Evolutionary conservation across 2,888 invertebrate genomes (phyloP).

Genomic region (Brenthis hecate): DNA sequence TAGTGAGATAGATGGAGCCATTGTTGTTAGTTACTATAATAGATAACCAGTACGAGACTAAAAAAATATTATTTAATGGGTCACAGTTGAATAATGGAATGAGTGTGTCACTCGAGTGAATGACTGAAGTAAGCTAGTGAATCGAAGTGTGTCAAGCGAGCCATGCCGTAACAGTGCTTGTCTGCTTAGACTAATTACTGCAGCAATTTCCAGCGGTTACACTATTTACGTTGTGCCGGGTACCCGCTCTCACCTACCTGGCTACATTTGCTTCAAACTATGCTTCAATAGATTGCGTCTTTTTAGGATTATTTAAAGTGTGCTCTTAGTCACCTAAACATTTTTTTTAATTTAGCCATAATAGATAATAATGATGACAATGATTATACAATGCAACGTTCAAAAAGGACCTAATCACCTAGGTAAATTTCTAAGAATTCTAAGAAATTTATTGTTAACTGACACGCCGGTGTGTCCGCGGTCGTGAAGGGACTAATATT

Average conservation of each 20-base stretch:
- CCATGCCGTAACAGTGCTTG: conserved; percentile 53
- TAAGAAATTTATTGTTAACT: too few species aligned
- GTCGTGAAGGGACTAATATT: too few species aligned
- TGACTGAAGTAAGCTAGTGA: conserved; percentile 52
- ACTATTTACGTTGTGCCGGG: conserved; percentile 59
- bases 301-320: neutral
- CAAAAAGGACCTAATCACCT: too few species aligned
- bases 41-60: conserved; percentile 56
- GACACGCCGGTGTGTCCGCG: too few species aligned
- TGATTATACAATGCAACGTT: too few species aligned
- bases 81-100: conserved; percentile 51
- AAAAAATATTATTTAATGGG: conserved; percentile 45
- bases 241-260: conserved; percentile 19
- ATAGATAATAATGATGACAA: too few species aligned
- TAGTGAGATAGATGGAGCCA: conserved; percentile 56
- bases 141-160: conserved; percentile 52
- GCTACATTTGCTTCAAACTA: conserved; percentile 33
- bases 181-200: conserved; percentile 74
- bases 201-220: conserved; percentile 60
- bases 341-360: too few species aligned
- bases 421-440: too few species aligned
- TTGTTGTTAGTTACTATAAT: conserved; percentile 64
- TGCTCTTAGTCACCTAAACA: too few species aligned
- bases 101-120: conserved; percentile 51
- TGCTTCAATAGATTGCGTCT: neutral